A percentile compares a stretch with the other conserved stretches of the same genome.
phyloP scores from a whole-genome alignment of 2,888 invertebrate species.

The Eristalinus sepulchralis region DNA sequence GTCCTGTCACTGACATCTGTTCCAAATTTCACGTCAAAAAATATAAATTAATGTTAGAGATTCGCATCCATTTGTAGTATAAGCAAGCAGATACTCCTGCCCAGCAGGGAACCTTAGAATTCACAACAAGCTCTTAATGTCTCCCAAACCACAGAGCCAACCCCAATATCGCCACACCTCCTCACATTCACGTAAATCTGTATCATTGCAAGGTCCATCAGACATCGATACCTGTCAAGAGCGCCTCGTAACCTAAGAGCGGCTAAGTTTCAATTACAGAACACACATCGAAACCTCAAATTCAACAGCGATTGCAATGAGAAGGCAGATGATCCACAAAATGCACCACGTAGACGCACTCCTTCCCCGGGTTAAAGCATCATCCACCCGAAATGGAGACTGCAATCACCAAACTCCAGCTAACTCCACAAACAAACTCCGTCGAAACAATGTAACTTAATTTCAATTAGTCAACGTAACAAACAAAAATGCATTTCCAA shows the following conservation, averaged over 20 bases:
- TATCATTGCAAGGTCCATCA: too few species aligned
- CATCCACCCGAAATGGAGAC: neutral
- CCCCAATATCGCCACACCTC: too few species aligned
- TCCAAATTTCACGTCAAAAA: too few species aligned
- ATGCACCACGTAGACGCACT: neutral
- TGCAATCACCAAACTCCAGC: neutral
- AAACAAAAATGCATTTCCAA: slow-evolving; percentile 68
- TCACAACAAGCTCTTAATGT: too few species aligned
- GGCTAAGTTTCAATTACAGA: neutral
- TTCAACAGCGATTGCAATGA: neutral
- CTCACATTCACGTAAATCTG: too few species aligned
- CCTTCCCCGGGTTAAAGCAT: neutral
- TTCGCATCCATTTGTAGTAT: too few species aligned
- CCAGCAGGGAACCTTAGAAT: too few species aligned
- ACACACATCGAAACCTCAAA: neutral
- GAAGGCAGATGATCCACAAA: neutral
- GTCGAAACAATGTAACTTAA: slow-evolving; percentile 64
- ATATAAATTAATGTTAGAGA: too few species aligned
- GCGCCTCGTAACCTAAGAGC: neutral
- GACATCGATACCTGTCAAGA: too few species aligned
- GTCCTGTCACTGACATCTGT: too few species aligned
- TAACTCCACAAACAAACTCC: slow-evolving; percentile 6
- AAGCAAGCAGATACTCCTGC: too few species aligned
- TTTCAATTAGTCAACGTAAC: slow-evolving; percentile 70
- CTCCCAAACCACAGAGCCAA: too few species aligned